phyloP scores from a whole-genome alignment of 2,888 invertebrate species.

The Physocephala rufipes region DNA sequence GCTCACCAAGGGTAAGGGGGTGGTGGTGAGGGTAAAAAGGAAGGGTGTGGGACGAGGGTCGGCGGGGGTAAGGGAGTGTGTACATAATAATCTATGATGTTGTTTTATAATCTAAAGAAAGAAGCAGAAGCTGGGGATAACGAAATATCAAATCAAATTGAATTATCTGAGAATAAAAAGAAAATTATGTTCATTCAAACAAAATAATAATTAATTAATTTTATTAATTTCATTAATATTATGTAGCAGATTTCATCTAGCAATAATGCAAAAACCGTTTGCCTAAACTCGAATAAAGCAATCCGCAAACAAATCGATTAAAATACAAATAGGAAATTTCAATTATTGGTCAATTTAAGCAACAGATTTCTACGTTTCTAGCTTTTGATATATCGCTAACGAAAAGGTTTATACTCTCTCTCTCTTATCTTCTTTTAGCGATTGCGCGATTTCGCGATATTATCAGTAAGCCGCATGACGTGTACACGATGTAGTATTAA shows the following conservation, averaged over 20 bases:
- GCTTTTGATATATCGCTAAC: not conserved
- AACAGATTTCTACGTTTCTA: too few species aligned
- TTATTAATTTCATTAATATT: not conserved
- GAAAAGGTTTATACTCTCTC: slow-evolving; percentile 13
- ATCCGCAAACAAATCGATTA: not conserved
- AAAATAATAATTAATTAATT: slow-evolving; percentile 8
- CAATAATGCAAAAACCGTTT: too few species aligned
- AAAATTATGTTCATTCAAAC: not conserved
- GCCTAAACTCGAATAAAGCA: not conserved
- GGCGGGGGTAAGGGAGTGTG: not conserved
- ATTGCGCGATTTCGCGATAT: slow-evolving; percentile 10
- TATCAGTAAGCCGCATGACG: slow-evolving; percentile 26
- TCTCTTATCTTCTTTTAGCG: not conserved
- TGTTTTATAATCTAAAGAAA: too few species aligned
- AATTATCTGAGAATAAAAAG: slow-evolving; percentile 17
- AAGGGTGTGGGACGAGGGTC: too few species aligned
- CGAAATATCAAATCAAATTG: slow-evolving; percentile 11
- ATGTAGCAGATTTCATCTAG: too few species aligned
- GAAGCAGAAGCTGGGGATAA: too few species aligned
- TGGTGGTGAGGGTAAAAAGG: too few species aligned
- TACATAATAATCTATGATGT: not conserved
- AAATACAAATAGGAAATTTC: slow-evolving; percentile 6
- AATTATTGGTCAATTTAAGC: not conserved
- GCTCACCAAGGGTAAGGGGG: too few species aligned
- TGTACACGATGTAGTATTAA: not conserved